Base-by-base conservation (phyloP, 2,888 invertebrate species). In the Dryadula phaetusa region DNA sequence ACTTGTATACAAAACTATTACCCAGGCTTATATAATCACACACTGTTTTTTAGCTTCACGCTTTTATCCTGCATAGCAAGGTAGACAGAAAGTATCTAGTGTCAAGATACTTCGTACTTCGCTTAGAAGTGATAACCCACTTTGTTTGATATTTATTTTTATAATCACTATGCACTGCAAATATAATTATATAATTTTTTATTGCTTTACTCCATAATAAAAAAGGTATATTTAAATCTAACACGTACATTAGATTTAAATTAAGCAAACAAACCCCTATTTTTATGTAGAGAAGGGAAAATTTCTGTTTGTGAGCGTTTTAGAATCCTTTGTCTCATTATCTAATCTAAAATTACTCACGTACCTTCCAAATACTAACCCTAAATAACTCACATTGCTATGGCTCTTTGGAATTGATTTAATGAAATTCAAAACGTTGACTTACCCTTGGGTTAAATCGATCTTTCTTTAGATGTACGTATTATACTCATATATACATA, bases 311-410 rank as follows among this genome's bases (percentile, higher is more conserved):
- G 34, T 16, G 22, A 60, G 42, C 61, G 46, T 40, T 53, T 52
- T 49, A 18, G 34, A 62, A 62, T 64, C 71, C 71, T 71, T 71
- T 69, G 69, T 67, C 66, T 71, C 66, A 71, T 64, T 67, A 62
- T 58, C 53, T 64, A 64, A 71, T 64, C 71, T 69, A 64, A 71
- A 71, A 71, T 69, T 53, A 64, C 71, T 66, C 69, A 64, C 68
- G 67, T 58, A 52, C 66, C 69, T 61, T 62, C 52, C 56, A 66
- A 69, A 66, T 66, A 46, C 68, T 68, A 66, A 58, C 69, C 71
- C 62, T 67, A 69, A 71, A 71, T 71, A 67, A 46, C 64, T 69
- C 61, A 20, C 66, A 69, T 71, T 63, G 58, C 47, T n/a, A 52
- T 68, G 52, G 40, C 64, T 64, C 66, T 58, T 62, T 25, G 66